Evolutionary conservation across 2,888 invertebrate genomes (phyloP), one percentile per base, ranked within the genome.

Genomic region (Suillia variegata): DNA sequence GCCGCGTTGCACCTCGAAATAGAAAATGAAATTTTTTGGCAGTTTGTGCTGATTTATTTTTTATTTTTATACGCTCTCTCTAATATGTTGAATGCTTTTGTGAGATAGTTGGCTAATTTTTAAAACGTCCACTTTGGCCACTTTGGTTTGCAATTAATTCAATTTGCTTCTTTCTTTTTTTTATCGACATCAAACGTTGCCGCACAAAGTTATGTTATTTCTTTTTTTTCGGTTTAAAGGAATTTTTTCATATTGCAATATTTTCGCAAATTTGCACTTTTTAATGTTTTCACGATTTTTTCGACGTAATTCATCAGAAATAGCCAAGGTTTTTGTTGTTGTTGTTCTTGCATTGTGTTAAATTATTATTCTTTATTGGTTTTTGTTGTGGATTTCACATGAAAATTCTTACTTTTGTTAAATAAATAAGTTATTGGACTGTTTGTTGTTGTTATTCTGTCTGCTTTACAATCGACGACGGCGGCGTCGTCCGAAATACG

Each of bases 401-500:
- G 26, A 10, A 26, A 26, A 26, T 26, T 5, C 26, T 26, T 10
- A 26, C 26, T 6, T 26, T 10, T 26, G 5, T 26, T 26, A 10
- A 26, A 26, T 26, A 26, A 5, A 6, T 5, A 26, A 26, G 26
- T 10, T n/a, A n/a, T n/a, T 10, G 10, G 26, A 6, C 26, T 26
- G 5, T 26, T 26, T 26, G 26, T 26, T 26, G 26, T 10, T 26
- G 26, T 26, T 26, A 6, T 26, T 26, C 26, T 26, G 26, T 26
- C 26, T 26, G 26, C 6, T 26, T 26, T 26, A n/a, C 26, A 10
- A 26, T 26, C 10, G 26, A 10, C n/a, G n/a, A n/a, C n/a, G n/a
- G n/a, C n/a, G n/a, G n/a, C n/a, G n/a, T n/a, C 49, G 61, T 65
- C 63, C 67, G 54, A 59, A 61, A 50, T 48, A 63, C 63, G 66